A percentile compares a stretch with the other conserved stretches of the same genome.
These are phyloP conservation scores for Thunnus thynnus DNA, from an alignment of 2,113 vertebrate species.

Conservation along the genomic window DNA sequence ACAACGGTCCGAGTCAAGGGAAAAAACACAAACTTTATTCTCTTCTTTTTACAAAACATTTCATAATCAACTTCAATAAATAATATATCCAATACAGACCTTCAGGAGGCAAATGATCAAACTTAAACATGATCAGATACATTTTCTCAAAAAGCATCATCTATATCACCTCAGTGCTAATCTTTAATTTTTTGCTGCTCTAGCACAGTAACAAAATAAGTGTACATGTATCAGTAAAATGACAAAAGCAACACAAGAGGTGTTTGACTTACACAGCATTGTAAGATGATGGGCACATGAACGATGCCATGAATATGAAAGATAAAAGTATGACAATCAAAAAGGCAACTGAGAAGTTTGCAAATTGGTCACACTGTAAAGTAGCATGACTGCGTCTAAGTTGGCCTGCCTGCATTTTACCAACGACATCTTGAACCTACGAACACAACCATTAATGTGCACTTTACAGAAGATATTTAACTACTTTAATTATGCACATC, in stretches of 20 bases:
- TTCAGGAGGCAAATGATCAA: slow-evolving; percentile 72
- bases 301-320: slow-evolving; percentile 15
- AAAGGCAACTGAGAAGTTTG: slow-evolving; percentile 55
- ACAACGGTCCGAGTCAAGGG: slow-evolving; percentile 59
- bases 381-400: slow-evolving; percentile 14
- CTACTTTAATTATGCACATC: neutral
- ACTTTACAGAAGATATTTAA: slow-evolving; percentile 1
- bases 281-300: slow-evolving; percentile 20
- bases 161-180: slow-evolving; percentile 64
- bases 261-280: neutral
- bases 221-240: slow-evolving; percentile 11
- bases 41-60: slow-evolving; percentile 85
- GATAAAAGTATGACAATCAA: slow-evolving; percentile 30
- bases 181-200: slow-evolving; percentile 74
- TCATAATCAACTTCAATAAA: slow-evolving; percentile 77
- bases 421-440: slow-evolving; percentile 15
- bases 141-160: slow-evolving; percentile 65
- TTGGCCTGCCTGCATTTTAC: slow-evolving; percentile 1
- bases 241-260: slow-evolving; percentile 26
- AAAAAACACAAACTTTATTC: slow-evolving; percentile 80
- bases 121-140: slow-evolving; percentile 71
- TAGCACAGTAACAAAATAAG: slow-evolving; percentile 71
- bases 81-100: slow-evolving; percentile 74
- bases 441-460: slow-evolving; percentile 3
- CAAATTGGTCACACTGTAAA: slow-evolving; percentile 21